Conservation (phyloP, 2,113 vertebrate species). For the Micronisus gabar region DNA sequence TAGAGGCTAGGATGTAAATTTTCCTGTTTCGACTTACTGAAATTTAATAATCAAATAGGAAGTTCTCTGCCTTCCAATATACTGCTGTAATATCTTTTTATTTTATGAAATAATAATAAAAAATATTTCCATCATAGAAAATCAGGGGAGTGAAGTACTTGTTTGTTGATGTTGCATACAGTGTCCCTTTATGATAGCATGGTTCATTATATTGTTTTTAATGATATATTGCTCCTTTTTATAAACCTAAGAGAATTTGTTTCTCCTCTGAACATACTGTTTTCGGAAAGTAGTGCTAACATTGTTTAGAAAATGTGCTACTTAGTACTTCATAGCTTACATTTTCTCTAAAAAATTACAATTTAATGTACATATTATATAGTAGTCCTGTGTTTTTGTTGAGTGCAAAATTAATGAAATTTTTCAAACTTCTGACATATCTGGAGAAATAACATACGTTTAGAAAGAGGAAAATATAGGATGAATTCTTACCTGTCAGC, state of each 20-base stretch:
- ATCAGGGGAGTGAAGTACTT: not conserved
- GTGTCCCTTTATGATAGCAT: not conserved
- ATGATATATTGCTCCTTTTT: not conserved
- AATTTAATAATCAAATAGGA: slow-evolving; percentile 17
- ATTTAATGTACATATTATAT: not conserved
- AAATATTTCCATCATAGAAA: not conserved
- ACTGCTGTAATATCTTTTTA: not conserved
- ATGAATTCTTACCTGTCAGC: not conserved
- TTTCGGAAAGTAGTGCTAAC: not conserved
- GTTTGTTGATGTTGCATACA: not conserved
- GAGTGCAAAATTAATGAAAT: not conserved
- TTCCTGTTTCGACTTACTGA: not conserved
- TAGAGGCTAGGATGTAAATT: slow-evolving; percentile 25
- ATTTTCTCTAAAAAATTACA: not conserved
- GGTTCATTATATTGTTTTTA: not conserved
- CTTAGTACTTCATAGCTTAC: not conserved
- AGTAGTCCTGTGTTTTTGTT: not conserved
- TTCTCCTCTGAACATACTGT: not conserved
- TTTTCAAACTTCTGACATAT: not conserved
- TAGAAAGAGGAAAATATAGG: not conserved
- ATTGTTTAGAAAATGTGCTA: not conserved
- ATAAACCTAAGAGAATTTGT: not conserved
- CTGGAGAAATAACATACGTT: not conserved
- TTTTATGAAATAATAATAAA: slow-evolving; percentile 3
- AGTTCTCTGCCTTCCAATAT: not conserved